Percentiles rank a stretch among this genome's conserved stretches.
Conservation (phyloP, 2,888 invertebrate species). For the Cephus spinipes region DNA sequence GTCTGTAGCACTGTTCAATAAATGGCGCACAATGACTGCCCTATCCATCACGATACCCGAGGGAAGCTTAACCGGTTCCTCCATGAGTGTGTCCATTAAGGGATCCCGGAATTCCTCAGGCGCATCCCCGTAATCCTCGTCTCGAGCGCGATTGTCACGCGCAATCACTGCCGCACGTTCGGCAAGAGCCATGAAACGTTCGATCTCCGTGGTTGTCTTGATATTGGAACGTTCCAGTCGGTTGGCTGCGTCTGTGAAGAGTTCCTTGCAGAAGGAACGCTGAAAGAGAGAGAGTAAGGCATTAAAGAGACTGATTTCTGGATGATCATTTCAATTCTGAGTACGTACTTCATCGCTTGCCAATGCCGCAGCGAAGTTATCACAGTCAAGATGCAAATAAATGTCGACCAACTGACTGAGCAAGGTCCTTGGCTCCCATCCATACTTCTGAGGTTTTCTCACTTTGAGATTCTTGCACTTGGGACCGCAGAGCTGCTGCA, state of each 20-base stretch:
- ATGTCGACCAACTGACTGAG: constrained; percentile 95
- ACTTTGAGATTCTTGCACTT: constrained; percentile 96
- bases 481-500: constrained; percentile 95
- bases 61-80: constrained; percentile 92
- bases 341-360: constrained; percentile 91
- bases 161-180: constrained; percentile 81
- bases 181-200: constrained; percentile 84
- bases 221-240: constrained; percentile 86
- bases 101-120: constrained; percentile 98
- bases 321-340: neutral
- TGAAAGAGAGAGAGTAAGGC: constrained; percentile 60
- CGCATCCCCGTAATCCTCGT: constrained; percentile 94
- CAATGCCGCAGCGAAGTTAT: constrained; percentile 89
- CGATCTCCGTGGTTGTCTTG: constrained; percentile 86
- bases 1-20: constrained; percentile 96
- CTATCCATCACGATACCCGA: constrained; percentile 94
- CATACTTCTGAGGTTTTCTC: constrained; percentile 92
- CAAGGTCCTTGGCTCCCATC: constrained; percentile 95
- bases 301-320: neutral
- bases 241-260: constrained; percentile 91
- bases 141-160: constrained; percentile 85
- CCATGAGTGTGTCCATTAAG: constrained; percentile 97
- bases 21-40: constrained; percentile 90
- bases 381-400: constrained; percentile 95
- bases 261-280: constrained; percentile 92